These are phyloP conservation scores for Drosophila pseudoananassae DNA, from an alignment of 1,140 invertebrate genomes.

Conservation along the genomic window DNA sequence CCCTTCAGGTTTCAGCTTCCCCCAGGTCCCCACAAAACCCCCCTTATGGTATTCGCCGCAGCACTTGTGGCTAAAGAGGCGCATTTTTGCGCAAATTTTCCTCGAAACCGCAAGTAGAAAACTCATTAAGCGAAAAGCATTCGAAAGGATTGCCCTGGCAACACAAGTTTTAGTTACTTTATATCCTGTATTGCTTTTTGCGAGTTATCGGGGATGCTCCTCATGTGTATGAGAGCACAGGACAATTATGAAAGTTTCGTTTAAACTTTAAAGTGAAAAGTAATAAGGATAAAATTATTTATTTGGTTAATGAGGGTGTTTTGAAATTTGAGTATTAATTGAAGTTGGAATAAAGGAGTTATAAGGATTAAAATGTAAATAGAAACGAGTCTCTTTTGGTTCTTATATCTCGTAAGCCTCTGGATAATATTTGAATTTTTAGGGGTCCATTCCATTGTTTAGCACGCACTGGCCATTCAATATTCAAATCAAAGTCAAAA, in stretches of 20 bases:
- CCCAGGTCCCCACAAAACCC: background rate
- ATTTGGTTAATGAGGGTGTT: too few species aligned
- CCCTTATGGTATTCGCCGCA: constrained; percentile 2
- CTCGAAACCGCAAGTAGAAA: constrained; percentile 73
- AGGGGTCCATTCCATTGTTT: background rate
- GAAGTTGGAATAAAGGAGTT: background rate
- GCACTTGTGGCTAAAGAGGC: constrained; percentile 63
- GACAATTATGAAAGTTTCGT: background rate
- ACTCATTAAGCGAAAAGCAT: constrained; percentile 76
- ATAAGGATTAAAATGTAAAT: background rate
- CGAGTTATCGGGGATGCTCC: too few species aligned
- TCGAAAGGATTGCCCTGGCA: constrained; percentile 24
- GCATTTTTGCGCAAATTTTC: constrained; percentile 75
- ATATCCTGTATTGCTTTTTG: constrained; percentile 1
- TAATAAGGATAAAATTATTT: background rate
- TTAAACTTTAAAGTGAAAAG: background rate
- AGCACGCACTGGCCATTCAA: background rate
- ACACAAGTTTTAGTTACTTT: background rate
- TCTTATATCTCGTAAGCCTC: background rate
- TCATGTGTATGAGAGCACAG: background rate
- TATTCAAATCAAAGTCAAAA: constrained; percentile 5
- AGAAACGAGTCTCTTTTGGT: too few species aligned
- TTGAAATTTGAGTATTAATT: background rate
- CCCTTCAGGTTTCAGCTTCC: background rate
- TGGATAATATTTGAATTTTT: background rate